phyloP scores from a whole-genome alignment of 2,113 vertebrate genomes.

The Rhynchopsitta pachyrhyncha region DNA sequence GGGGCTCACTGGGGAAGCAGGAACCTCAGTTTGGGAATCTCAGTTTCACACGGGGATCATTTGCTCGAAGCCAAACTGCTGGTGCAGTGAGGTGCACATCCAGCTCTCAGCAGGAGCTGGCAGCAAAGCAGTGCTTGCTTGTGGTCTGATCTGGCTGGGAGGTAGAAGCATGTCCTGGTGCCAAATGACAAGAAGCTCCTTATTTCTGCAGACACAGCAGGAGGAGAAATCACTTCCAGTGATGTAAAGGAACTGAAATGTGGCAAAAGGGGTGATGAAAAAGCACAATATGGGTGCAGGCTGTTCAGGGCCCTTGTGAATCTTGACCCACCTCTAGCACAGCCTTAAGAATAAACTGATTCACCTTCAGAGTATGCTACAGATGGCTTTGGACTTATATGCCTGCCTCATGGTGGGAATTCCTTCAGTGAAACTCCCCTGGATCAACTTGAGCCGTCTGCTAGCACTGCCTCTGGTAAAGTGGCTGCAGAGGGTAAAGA shows the following conservation, averaged over 20 bases:
- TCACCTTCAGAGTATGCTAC: background rate
- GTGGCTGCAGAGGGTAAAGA: background rate
- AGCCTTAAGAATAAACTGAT: background rate
- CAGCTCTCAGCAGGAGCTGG: background rate
- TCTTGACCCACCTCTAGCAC: background rate
- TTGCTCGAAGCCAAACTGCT: background rate
- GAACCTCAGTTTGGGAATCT: background rate
- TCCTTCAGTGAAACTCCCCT: background rate
- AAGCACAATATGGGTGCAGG: background rate
- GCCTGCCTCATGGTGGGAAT: background rate
- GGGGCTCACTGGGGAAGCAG: background rate
- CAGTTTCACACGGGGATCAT: accelerated
- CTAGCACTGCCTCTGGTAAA: background rate
- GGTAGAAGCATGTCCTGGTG: background rate
- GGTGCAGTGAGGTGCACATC: accelerated
- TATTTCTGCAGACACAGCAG: background rate
- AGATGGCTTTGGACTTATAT: background rate
- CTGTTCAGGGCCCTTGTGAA: background rate
- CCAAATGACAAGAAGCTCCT: background rate
- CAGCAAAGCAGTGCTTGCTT: background rate
- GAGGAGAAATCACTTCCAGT: accelerated
- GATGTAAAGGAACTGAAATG: background rate
- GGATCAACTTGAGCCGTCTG: background rate
- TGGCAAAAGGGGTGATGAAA: background rate
- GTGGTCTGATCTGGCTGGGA: background rate